A percentile compares a stretch with the other conserved stretches of the same genome.
Evolutionary conservation across 2,797 vertebrate species (phyloP).

Genomic region (Pseudochirops cupreus): DNA sequence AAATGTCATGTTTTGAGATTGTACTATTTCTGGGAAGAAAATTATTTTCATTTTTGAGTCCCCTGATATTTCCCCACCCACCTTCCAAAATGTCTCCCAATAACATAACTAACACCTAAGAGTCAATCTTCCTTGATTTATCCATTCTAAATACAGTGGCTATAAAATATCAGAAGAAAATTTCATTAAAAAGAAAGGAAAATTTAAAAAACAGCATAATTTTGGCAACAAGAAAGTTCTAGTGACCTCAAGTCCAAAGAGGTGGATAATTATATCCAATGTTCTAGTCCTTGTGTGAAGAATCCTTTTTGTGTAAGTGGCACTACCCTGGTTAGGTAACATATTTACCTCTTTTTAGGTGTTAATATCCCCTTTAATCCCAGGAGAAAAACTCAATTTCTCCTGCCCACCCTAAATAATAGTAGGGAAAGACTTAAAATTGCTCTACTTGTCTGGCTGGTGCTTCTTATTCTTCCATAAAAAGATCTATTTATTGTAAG

Average conservation of each 20-base stretch:
- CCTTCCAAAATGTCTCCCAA: not conserved
- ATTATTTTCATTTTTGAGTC: constrained; percentile 10
- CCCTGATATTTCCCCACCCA: constrained; percentile 26
- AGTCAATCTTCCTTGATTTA: not conserved
- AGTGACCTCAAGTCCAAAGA: not conserved
- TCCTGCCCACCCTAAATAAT: not conserved
- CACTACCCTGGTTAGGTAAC: not conserved
- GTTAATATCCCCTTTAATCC: not conserved
- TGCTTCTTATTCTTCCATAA: not conserved
- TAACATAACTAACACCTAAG: not conserved
- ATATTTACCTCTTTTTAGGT: not conserved
- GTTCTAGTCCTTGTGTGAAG: not conserved
- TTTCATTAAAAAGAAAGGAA: not conserved
- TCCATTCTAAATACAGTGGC: not conserved
- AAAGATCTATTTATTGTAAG: not conserved
- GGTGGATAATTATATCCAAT: not conserved
- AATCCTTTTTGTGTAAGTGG: not conserved
- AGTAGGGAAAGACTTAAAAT: not conserved
- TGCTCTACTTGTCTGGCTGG: not conserved
- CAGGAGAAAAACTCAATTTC: not conserved
- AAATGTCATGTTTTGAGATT: constrained; percentile 2
- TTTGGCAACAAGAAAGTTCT: not conserved
- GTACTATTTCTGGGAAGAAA: constrained; percentile 20
- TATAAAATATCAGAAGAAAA: not conserved
- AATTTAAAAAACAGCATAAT: not conserved